Percentiles rank a stretch among this genome's conserved stretches.
Conservation (phyloP, 1,140 invertebrate genomes). For the Dolichoris vasculosae region DNA sequence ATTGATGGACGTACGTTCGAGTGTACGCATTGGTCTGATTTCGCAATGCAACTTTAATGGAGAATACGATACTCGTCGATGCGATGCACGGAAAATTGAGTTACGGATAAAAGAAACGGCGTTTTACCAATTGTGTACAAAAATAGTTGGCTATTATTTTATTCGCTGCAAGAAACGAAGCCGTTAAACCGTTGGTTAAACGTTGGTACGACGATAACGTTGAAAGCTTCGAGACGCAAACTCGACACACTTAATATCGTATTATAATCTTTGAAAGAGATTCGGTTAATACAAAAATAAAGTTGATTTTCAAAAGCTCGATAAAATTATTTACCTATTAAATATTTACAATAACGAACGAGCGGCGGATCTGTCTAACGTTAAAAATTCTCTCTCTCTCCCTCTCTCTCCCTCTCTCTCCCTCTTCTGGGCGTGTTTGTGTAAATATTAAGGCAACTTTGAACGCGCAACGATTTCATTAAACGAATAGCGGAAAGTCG, state of each 20-base stretch:
- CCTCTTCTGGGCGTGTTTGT: no score
- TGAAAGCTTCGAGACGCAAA: neutral
- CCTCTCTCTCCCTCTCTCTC: no score
- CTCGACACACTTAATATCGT: neutral
- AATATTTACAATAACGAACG: neutral
- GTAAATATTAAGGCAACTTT: neutral
- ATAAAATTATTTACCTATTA: neutral
- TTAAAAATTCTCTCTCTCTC: no score
- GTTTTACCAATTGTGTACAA: neutral
- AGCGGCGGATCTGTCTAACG: neutral
- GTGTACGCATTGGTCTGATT: neutral
- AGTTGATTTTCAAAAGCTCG: neutral
- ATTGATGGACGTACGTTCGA: neutral
- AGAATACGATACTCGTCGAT: neutral
- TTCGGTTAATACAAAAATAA: neutral
- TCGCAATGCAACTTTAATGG: neutral
- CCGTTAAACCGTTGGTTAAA: neutral
- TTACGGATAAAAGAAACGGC: neutral
- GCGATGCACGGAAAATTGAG: neutral
- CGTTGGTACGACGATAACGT: neutral
- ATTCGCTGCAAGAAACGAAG: neutral
- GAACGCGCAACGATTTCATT: neutral
- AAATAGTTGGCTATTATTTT: neutral
- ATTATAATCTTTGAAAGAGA: neutral
- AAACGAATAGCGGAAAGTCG: neutral